phyloP scores from a whole-genome alignment of 1,140 invertebrate species.

The Camponotus vicinus region DNA sequence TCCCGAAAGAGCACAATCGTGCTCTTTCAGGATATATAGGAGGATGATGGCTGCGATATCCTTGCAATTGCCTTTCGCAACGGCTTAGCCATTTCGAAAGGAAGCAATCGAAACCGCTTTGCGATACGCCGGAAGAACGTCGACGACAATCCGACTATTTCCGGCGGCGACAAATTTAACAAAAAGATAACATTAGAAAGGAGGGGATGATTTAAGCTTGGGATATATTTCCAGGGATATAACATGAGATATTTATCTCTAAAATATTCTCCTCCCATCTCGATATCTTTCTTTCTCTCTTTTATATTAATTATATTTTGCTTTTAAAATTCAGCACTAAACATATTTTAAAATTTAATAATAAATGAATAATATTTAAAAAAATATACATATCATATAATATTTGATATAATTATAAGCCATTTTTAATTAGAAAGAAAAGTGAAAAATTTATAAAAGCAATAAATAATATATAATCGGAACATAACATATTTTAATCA shows the following conservation, averaged over 20 bases:
- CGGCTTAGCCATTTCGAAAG: slow-evolving; percentile 19
- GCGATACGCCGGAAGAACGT: not conserved
- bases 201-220: not conserved
- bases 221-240: not conserved
- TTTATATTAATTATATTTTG: not conserved
- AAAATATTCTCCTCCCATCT: not conserved
- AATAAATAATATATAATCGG: not conserved
- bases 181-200: not conserved
- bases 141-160: slow-evolving; percentile 15
- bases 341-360: not conserved
- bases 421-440: not conserved
- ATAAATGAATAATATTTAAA: not conserved
- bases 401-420: not conserved
- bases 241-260: not conserved
- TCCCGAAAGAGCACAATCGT: slow-evolving; percentile 72
- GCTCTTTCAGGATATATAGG: slow-evolving; percentile 47
- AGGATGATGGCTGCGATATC: slow-evolving; percentile 25
- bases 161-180: not conserved
- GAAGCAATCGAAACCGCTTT: not conserved
- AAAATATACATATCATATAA: not conserved
- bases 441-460: not conserved
- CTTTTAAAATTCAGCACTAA: not conserved
- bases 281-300: not conserved
- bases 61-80: slow-evolving; percentile 61
- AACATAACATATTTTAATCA: slow-evolving; percentile 2